A percentile compares a stretch with the other conserved stretches of the same genome.
Evolutionary conservation across 2,797 vertebrate genomes (phyloP).

Genomic region (Aplochiton taeniatus): DNA sequence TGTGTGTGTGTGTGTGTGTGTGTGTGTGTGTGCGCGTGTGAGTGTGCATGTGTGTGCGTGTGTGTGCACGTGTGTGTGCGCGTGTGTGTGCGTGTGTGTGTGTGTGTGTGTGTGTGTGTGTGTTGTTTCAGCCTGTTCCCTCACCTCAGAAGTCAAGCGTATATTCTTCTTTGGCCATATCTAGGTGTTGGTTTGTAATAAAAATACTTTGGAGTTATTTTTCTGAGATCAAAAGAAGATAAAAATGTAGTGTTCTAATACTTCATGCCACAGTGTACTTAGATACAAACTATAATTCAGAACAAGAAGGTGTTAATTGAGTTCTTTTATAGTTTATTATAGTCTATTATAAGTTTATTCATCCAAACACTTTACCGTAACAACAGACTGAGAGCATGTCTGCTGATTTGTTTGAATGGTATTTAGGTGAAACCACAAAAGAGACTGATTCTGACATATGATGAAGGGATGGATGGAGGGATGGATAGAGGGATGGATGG

Average conservation of each 20-base stretch:
- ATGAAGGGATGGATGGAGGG: background rate
- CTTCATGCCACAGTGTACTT: no score
- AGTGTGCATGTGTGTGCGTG: no score
- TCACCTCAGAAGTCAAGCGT: background rate
- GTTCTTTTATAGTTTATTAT: no score
- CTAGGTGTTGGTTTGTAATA: background rate
- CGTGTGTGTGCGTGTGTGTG: background rate
- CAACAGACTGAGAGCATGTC: no score
- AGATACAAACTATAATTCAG: no score
- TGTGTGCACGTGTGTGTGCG: background rate
- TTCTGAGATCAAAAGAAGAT: slow-evolving; percentile 22
- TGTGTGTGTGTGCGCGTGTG: slow-evolving; percentile 1
- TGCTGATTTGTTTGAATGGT: no score
- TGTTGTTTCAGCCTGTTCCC: background rate
- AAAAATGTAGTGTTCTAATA: no score
- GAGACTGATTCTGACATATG: no score
- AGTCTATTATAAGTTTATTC: no score
- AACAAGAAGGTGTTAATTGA: no score
- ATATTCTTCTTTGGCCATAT: slow-evolving; percentile 9
- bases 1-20: slow-evolving; percentile 4
- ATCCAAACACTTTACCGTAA: no score
- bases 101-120: background rate
- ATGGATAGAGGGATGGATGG: background rate
- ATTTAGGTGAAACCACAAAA: no score
- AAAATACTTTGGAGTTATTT: background rate